A percentile compares a stretch with the other conserved stretches of the same genome.
Conservation (phyloP, 2,888 invertebrate genomes). For the Ennomos erosarius region DNA sequence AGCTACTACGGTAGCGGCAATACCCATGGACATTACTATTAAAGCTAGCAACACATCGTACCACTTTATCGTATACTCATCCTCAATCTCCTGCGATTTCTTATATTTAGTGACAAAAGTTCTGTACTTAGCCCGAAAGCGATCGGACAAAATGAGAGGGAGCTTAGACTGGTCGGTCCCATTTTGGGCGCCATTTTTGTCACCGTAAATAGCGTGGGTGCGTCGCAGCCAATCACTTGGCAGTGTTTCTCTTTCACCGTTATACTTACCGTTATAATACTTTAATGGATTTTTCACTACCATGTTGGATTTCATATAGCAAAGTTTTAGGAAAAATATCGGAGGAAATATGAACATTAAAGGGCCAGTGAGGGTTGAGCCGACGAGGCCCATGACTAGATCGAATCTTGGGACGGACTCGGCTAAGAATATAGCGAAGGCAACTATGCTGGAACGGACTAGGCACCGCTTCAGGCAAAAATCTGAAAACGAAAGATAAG, state of each 20-base stretch:
- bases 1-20: conserved; percentile 87
- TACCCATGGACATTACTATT: conserved; percentile 86
- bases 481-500: conserved; percentile 78
- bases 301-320: conserved; percentile 74
- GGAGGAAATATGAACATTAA: conserved; percentile 94
- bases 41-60: conserved; percentile 83
- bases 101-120: conserved; percentile 60
- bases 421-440: conserved; percentile 90
- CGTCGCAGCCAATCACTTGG: conserved; percentile 22
- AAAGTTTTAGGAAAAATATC: conserved; percentile 90
- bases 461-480: conserved; percentile 90
- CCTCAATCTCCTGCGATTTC: conserved; percentile 37
- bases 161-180: conserved; percentile 48
- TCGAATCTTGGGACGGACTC: conserved; percentile 95
- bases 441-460: conserved; percentile 88
- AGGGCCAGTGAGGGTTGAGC: conserved; percentile 93
- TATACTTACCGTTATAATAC: conserved; percentile 18
- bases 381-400: conserved; percentile 93
- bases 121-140: conserved; percentile 55
- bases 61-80: conserved; percentile 66
- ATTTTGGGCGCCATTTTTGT: conserved; percentile 18
- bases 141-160: conserved; percentile 54
- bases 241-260: conserved; percentile 9
- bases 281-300: conserved; percentile 30
- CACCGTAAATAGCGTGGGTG: conserved; percentile 17